phyloP scores from a whole-genome alignment of 2,888 invertebrate species.

The Ferrisia virgata region DNA sequence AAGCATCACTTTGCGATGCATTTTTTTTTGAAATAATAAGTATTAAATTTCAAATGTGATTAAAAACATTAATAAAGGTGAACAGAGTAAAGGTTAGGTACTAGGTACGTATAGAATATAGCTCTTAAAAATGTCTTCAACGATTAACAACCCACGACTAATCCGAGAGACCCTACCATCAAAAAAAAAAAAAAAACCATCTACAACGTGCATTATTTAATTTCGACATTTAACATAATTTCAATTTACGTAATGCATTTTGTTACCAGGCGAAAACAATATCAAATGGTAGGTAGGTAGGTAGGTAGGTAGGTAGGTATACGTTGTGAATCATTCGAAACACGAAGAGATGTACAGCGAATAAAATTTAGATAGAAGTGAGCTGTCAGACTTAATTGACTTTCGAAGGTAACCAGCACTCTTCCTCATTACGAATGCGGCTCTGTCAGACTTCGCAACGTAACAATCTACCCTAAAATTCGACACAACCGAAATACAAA shows the following conservation, averaged over 20 bases:
- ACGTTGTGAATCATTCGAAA: background rate
- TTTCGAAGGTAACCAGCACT: conserved; percentile 1
- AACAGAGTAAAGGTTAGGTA: background rate
- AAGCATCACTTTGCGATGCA: too few relatives aligned
- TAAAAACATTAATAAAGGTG: background rate
- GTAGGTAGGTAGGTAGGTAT: too few relatives aligned
- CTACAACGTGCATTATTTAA: too few relatives aligned
- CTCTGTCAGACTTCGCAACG: background rate
- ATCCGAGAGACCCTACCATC: background rate
- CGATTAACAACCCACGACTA: background rate
- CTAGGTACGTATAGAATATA: too few relatives aligned
- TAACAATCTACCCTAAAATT: conserved; percentile 1
- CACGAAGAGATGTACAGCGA: background rate
- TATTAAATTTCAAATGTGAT: background rate
- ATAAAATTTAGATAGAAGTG: background rate
- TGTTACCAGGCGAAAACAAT: background rate
- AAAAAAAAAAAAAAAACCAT: too few relatives aligned
- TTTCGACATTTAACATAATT: too few relatives aligned
- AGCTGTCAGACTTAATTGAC: conserved; percentile 28
- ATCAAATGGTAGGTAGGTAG: too few relatives aligned
- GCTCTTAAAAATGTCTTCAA: background rate
- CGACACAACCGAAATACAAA: background rate
- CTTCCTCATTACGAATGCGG: conserved; percentile 17
- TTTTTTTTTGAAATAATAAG: too few relatives aligned
- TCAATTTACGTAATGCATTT: background rate